Evolutionary conservation across 2,888 invertebrate species (phyloP).

Genomic region (Camponotus fellah): DNA sequence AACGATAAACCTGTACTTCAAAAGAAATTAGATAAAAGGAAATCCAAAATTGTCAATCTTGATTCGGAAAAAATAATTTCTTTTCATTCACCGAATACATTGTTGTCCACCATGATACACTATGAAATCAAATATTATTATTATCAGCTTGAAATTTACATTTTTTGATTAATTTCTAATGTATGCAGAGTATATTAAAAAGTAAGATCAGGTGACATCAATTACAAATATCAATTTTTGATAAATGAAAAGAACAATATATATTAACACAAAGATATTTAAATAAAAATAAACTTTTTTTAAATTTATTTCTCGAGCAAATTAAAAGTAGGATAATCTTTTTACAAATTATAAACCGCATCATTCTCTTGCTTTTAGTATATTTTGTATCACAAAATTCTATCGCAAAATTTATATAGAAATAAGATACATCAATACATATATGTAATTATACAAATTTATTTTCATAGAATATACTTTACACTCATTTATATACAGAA

Average conservation of each 20-base stretch:
- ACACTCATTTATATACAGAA: not conserved
- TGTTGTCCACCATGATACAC: slow-evolving; percentile 1
- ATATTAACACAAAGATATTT: not conserved
- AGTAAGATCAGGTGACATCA: not conserved
- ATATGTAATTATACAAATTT: slow-evolving; percentile 18
- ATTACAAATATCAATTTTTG: not conserved
- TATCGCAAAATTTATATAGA: not conserved
- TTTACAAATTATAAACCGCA: not conserved
- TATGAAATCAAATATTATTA: not conserved
- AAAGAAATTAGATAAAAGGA: not conserved
- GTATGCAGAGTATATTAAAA: slow-evolving; percentile 10
- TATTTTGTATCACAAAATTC: not conserved
- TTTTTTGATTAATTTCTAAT: slow-evolving; percentile 10
- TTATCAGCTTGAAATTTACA: not conserved
- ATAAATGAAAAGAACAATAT: slow-evolving; percentile 1
- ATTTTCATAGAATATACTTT: not conserved
- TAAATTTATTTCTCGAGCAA: not conserved
- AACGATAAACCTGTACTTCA: not conserved
- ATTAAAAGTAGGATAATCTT: not conserved
- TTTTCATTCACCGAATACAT: not conserved
- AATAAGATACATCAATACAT: not conserved
- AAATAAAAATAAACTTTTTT: not conserved
- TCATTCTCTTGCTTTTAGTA: not conserved
- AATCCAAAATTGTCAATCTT: not conserved
- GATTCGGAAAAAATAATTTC: slow-evolving; percentile 1